Conservation (phyloP, 2,113 vertebrate genomes). For the Accipiter cooperii region DNA sequence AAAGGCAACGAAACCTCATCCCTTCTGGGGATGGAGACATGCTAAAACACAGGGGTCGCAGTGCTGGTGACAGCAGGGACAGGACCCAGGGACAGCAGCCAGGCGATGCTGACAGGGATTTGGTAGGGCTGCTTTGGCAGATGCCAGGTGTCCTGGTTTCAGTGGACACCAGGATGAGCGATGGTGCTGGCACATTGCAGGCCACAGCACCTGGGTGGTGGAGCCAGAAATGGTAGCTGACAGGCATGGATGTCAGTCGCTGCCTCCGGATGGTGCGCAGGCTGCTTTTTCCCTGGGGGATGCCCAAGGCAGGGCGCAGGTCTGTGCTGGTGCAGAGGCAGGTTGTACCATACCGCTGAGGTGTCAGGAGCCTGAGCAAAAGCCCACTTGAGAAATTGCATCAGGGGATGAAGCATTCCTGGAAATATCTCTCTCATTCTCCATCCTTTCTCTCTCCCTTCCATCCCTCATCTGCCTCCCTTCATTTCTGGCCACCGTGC, state of each 20-base stretch:
- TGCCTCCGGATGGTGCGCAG: background rate
- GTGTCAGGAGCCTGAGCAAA: background rate
- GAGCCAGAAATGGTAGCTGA: background rate
- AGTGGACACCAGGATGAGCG: background rate
- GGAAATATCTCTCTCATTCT: background rate
- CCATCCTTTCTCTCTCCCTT: background rate
- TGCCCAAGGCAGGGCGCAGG: background rate
- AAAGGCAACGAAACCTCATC: background rate
- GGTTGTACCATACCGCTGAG: background rate
- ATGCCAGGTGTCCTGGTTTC: background rate
- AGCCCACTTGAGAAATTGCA: background rate
- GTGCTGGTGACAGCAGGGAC: background rate
- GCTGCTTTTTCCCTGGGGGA: background rate
- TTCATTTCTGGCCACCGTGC: background rate
- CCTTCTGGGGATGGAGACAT: background rate
- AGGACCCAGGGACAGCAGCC: background rate
- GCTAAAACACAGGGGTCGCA: background rate
- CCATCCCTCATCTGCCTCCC: background rate
- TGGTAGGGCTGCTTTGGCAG: background rate
- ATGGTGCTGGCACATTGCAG: background rate
- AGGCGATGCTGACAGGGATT: background rate
- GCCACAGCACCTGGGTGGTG: background rate
- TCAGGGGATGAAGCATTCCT: background rate
- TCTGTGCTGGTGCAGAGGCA: background rate
- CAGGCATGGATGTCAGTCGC: background rate